A percentile compares a stretch with the other conserved stretches of the same genome.
Conservation (phyloP, 1,140 invertebrate genomes). For the Gyrodactylus bullatarudis region DNA sequence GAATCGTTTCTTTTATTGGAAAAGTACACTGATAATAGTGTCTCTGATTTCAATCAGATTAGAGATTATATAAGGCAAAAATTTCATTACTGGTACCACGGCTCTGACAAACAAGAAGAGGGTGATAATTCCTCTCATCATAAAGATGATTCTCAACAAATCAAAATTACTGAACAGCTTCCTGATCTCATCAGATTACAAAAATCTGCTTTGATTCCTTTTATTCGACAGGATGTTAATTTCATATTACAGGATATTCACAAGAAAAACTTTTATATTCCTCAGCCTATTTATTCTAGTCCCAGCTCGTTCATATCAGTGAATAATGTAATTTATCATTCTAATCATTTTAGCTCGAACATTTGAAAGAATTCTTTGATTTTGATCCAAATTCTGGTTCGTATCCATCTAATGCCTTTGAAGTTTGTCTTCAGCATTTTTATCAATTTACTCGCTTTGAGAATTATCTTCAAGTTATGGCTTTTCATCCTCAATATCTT, state of each 20-base stretch:
- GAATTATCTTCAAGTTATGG: background rate
- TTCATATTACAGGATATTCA: background rate
- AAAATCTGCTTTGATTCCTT: background rate
- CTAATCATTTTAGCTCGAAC: background rate
- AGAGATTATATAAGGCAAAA: background rate
- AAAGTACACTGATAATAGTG: background rate
- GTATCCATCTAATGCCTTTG: background rate
- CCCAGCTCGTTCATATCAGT: background rate
- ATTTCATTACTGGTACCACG: background rate
- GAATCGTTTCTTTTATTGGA: background rate
- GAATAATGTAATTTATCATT: background rate
- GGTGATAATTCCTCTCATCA: background rate
- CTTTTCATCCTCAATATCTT: background rate
- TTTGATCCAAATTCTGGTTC: background rate
- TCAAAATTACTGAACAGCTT: background rate
- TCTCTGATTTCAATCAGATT: background rate
- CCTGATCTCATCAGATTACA: background rate
- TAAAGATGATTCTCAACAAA: background rate
- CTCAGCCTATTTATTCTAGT: background rate
- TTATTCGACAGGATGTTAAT: background rate
- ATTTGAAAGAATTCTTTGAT: background rate
- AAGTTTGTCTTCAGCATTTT: background rate
- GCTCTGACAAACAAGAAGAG: background rate
- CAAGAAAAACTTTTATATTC: background rate
- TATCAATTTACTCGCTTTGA: background rate